Evolutionary conservation across 2,888 invertebrate genomes (phyloP).

Genomic region (Chymomyza caudatula): DNA sequence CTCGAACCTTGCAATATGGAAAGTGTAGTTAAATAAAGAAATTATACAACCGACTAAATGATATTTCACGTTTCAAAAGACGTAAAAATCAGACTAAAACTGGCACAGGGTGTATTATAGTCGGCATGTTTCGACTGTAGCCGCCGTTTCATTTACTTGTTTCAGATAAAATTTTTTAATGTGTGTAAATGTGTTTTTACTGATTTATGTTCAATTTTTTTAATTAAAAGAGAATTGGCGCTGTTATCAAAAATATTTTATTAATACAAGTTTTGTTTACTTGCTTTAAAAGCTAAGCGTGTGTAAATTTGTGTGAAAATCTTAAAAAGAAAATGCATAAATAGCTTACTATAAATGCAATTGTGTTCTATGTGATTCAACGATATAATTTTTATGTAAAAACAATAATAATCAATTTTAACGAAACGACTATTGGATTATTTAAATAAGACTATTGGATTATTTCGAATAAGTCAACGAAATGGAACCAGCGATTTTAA

Average conservation of each 20-base stretch:
- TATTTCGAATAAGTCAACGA: constrained; percentile 24
- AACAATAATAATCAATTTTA: constrained; percentile 7
- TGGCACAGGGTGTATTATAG: too few species aligned
- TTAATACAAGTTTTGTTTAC: background rate
- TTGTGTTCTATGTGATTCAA: constrained; percentile 46
- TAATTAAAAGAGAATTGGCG: background rate
- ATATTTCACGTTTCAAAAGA: too few species aligned
- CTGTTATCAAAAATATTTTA: background rate
- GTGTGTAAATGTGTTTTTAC: background rate
- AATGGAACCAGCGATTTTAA: constrained; percentile 67
- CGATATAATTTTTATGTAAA: constrained; percentile 18
- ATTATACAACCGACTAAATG: too few species aligned
- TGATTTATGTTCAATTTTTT: background rate
- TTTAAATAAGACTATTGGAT: background rate
- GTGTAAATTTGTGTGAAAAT: background rate
- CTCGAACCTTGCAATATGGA: too few species aligned
- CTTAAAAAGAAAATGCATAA: constrained; percentile 5
- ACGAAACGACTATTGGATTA: constrained; percentile 44
- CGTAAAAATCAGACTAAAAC: too few species aligned
- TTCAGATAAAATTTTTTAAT: background rate
- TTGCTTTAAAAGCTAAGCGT: background rate
- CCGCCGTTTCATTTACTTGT: too few species aligned
- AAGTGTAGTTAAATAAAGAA: too few species aligned
- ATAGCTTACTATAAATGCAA: constrained; percentile 1
- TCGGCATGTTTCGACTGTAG: too few species aligned